Evolutionary conservation across 2,113 vertebrate species (phyloP).

Genomic region (Trogon melanurus): DNA sequence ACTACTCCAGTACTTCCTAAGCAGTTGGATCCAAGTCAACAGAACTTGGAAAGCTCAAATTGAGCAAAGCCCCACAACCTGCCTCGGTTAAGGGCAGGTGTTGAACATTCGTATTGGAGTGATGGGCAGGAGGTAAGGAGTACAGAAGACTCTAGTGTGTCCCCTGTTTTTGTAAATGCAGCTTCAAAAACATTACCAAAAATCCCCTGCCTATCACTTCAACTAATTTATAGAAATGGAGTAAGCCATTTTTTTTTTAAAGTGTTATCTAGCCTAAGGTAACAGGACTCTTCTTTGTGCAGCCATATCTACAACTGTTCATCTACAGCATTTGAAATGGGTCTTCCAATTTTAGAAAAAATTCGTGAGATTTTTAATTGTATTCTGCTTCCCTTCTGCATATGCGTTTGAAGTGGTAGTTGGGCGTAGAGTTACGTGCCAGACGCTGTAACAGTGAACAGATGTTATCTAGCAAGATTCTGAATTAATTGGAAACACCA

Average conservation of each 20-base stretch:
- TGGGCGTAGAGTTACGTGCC: background rate
- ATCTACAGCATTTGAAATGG: background rate
- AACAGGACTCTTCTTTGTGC: background rate
- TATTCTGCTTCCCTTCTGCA: background rate
- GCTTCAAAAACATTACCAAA: background rate
- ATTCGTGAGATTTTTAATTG: background rate
- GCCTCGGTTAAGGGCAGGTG: background rate
- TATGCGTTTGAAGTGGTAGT: background rate
- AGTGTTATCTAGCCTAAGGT: background rate
- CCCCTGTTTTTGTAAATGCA: background rate
- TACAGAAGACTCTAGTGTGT: background rate
- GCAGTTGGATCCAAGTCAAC: background rate
- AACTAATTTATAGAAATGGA: background rate
- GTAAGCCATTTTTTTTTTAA: background rate
- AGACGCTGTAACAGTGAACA: background rate
- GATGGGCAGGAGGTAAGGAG: background rate
- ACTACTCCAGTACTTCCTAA: background rate
- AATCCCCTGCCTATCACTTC: background rate
- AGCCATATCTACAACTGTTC: background rate
- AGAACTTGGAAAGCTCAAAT: background rate
- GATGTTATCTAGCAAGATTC: background rate
- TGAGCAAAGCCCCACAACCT: background rate
- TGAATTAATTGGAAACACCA: slow-evolving; percentile 32
- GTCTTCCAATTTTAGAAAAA: slow-evolving; percentile 6
- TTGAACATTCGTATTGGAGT: background rate